Conservation (phyloP, 2,113 vertebrate genomes). For the Paedocypris sp. region DNA sequence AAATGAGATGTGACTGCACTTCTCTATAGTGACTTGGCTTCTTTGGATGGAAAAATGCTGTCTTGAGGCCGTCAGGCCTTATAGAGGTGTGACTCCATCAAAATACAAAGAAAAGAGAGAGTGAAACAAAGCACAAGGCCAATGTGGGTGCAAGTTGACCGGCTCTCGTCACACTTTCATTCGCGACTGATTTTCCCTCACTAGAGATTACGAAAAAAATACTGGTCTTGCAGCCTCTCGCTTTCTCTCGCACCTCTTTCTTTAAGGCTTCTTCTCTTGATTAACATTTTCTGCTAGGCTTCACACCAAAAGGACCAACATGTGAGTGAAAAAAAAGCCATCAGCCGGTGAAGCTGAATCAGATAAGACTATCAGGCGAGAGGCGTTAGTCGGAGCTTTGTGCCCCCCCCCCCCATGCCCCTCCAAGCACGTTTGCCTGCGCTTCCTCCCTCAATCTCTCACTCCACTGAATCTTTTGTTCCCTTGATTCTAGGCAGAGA, state of each 20-base stretch:
- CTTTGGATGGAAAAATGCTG: neutral
- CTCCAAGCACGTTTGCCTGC: conserved; percentile 65
- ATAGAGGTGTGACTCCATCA: conserved; percentile 46
- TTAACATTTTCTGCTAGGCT: conserved; percentile 73
- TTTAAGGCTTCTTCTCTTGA: conserved; percentile 54
- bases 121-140: conserved; percentile 45
- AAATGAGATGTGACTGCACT: conserved; percentile 53
- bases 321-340: conserved; percentile 55
- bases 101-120: conserved; percentile 41
- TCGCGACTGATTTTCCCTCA: conserved; percentile 5
- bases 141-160: conserved; percentile 38
- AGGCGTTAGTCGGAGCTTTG: conserved; percentile 76
- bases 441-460: conserved; percentile 83
- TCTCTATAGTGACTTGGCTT: conserved; percentile 29
- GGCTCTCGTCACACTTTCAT: conserved; percentile 43
- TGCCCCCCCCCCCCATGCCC: conserved; percentile 54
- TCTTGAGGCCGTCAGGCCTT: neutral
- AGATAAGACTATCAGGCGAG: conserved; percentile 77
- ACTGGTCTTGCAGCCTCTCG: conserved; percentile 47
- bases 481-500: conserved; percentile 68
- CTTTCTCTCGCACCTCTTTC: conserved; percentile 25
- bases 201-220: conserved; percentile 50
- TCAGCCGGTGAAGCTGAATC: conserved; percentile 68
- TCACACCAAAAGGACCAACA: conserved; percentile 67
- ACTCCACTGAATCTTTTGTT: conserved; percentile 94